phyloP scores from a whole-genome alignment of 2,113 vertebrate species.

The Craseonycteris thonglongyai region DNA sequence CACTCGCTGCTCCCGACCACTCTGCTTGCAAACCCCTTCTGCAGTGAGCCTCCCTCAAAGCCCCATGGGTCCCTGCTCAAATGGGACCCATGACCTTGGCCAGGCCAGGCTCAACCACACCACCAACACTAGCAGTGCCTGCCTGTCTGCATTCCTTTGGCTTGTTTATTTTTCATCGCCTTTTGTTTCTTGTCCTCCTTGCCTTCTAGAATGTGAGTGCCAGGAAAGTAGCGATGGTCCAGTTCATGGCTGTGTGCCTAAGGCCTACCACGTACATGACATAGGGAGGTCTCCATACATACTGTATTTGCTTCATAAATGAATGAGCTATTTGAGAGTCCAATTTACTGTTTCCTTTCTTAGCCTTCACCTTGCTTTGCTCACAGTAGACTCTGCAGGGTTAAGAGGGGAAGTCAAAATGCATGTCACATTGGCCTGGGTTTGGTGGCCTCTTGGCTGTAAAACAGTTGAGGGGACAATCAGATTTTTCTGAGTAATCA shows the following conservation, averaged over 20 bases:
- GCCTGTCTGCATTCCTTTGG: neutral
- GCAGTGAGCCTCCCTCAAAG: rapidly evolving
- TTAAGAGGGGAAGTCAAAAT: neutral
- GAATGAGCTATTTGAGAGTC: neutral
- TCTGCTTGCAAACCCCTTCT: neutral
- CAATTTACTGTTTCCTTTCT: neutral
- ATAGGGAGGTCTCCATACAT: neutral
- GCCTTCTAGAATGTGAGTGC: neutral
- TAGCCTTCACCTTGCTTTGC: neutral
- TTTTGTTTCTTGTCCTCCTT: neutral
- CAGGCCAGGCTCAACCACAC: neutral
- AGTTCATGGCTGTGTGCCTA: too few species aligned
- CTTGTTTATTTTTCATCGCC: neutral
- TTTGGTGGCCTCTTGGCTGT: neutral
- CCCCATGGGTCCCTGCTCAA: neutral
- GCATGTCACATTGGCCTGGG: neutral
- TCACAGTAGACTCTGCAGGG: neutral
- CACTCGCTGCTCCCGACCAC: neutral
- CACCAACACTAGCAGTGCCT: rapidly evolving
- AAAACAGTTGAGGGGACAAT: neutral
- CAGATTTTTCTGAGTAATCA: neutral
- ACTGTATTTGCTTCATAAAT: neutral
- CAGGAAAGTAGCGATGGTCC: neutral
- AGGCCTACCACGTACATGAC: rapidly evolving
- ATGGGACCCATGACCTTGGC: neutral